These are phyloP conservation scores for Cydia amplana DNA, from an alignment of 1,140 invertebrate genomes.

Conservation along the genomic window DNA sequence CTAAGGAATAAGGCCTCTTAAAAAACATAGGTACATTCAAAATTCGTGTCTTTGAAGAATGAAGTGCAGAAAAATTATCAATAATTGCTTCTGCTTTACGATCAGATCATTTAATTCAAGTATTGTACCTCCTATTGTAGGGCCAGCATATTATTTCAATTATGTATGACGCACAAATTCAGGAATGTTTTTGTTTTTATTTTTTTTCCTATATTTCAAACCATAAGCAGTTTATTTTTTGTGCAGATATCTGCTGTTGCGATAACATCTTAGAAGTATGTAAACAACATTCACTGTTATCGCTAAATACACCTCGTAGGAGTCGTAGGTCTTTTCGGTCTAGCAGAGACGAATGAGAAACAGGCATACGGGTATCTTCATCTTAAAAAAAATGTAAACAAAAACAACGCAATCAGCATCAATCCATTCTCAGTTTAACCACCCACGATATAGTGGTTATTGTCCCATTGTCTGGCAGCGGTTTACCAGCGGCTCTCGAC, in stretches of 20 bases:
- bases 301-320: background rate
- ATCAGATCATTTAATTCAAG: too few species aligned
- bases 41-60: too few species aligned
- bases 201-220: too few species aligned
- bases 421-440: constrained; percentile 4
- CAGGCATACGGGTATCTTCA: background rate
- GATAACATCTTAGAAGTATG: background rate
- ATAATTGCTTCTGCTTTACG: too few species aligned
- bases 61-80: too few species aligned
- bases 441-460: constrained; percentile 8
- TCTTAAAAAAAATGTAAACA: constrained; percentile 6
- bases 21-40: too few species aligned
- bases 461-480: constrained; percentile 4
- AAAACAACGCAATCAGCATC: constrained; percentile 4
- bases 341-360: background rate
- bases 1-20: too few species aligned
- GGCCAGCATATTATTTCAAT: too few species aligned
- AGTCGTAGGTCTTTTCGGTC: background rate
- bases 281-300: background rate
- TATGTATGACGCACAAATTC: too few species aligned
- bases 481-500: constrained; percentile 9
- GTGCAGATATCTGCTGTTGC: background rate
- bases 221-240: too few species aligned
- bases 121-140: too few species aligned
- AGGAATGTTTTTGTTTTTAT: too few species aligned